Evolutionary conservation across 1,140 invertebrate species (phyloP).

Genomic region (Brachionus sp.): DNA sequence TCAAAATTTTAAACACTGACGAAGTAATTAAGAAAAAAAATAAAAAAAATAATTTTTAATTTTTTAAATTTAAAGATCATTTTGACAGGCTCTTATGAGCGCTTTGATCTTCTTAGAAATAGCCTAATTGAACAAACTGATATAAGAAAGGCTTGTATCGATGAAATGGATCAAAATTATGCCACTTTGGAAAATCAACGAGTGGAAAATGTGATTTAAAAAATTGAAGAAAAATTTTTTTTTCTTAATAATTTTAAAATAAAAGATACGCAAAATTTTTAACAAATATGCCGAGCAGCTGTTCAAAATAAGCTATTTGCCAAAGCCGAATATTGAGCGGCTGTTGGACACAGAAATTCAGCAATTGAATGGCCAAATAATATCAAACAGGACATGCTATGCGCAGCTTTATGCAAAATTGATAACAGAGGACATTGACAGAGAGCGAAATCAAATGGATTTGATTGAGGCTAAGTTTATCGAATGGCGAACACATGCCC

Average conservation of each 20-base stretch:
- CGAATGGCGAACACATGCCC: constrained; percentile 50
- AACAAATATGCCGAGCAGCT: constrained; percentile 52
- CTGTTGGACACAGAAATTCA: constrained; percentile 56
- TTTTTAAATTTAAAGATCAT: background rate
- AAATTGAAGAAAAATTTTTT: no score
- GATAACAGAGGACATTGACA: constrained; percentile 56
- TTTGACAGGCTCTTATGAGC: constrained; percentile 1
- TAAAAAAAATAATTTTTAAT: background rate
- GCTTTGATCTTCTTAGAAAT: constrained; percentile 50
- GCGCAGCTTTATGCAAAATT: constrained; percentile 55
- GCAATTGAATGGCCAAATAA: constrained; percentile 56
- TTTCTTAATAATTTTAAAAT: background rate
- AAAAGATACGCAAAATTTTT: constrained; percentile 54
- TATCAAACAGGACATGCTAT: constrained; percentile 54
- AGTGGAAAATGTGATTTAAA: constrained; percentile 51
- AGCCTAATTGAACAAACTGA: constrained; percentile 51
- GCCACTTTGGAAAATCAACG: constrained; percentile 51
- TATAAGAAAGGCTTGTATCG: constrained; percentile 51
- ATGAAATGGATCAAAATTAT: constrained; percentile 51
- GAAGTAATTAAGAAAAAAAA: background rate
- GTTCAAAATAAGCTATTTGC: constrained; percentile 54
- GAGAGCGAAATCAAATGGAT: constrained; percentile 54
- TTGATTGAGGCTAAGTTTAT: background rate
- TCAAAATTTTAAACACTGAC: background rate
- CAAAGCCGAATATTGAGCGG: constrained; percentile 53